phyloP scores from a whole-genome alignment of 1,140 invertebrate genomes.

The Cyclina sinensis region DNA sequence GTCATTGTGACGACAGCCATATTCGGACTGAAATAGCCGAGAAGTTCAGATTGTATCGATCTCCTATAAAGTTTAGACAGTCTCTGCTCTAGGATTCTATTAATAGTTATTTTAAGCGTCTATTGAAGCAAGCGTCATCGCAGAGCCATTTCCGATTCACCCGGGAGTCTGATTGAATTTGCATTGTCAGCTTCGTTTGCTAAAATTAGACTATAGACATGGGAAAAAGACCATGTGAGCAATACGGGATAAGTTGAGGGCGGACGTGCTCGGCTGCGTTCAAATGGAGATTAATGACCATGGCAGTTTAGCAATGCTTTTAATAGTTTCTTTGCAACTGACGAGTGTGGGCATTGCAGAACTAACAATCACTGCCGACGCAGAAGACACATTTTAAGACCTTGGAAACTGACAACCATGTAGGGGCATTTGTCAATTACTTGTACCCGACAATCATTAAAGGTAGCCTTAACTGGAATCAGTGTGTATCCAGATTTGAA shows the following conservation, averaged over 20 bases:
- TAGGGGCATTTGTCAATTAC: no score
- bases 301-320: no score
- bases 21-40: conserved; percentile 5
- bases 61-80: conserved; percentile 10
- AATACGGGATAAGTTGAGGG: conserved; percentile 23
- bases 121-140: background rate
- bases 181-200: background rate
- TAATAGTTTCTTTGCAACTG: no score
- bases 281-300: background rate
- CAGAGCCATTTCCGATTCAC: background rate
- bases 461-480: no score
- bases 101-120: background rate
- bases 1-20: conserved; percentile 24
- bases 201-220: background rate
- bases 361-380: no score
- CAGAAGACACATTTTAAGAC: no score
- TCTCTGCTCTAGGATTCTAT: conserved; percentile 7
- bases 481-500: no score
- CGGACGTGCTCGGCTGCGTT: background rate
- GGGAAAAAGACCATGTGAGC: background rate
- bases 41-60: background rate
- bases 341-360: no score
- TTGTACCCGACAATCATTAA: no score
- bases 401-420: no score
- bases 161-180: background rate